Evolutionary conservation across 35 echinoderm and acorn worm species (phyloP), one percentile per base, ranked within the genome.

Genomic region (Lytechinus variegatus): DNA sequence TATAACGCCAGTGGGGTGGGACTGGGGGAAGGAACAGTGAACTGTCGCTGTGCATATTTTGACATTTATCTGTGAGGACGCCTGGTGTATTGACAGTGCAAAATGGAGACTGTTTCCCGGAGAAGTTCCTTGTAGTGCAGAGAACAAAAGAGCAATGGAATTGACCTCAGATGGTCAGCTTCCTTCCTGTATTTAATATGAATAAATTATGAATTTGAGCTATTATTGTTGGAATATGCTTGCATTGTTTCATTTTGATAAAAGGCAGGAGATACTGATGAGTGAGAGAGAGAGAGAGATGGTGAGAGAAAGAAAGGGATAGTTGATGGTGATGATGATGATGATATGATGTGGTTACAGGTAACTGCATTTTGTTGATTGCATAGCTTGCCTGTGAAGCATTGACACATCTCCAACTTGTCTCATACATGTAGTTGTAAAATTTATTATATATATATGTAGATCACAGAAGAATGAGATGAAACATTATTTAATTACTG

Each of bases 1-100:
- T 90, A 54, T 21, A 90, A 1, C 88, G 88, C 88, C 52, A 90
- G 28, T 90, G 28, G 88, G 88, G 52, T 90, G 88, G 28, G 52
- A 54, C 88, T 3, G 66, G 66, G 66, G 66, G 14, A 54, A 90
- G 88, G 88, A 90, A 90, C 88, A 90, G 88, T 90, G 88, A 90
- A 90, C 88, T 90, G 52, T 93, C 52, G 13, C 53, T 54, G 53
- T 57, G 92, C 92, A 93, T 93, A 93, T 93, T 57, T 93, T 93
- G 92, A 93, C 92, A 93, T 93, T 93, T 93, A 93, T 93, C 54
- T 10, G 92, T 57, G 53, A 54, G 55, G 53, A 27, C 54, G 55
- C 28, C 12, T 54, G 55, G 92, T 55, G 54, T 93, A 93, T 93
- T 93, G 92, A 93, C 54, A 28, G 92, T 93, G 92, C 54, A 19